Base-by-base conservation (phyloP, 2,888 invertebrate genomes). In the Drosophila pullipes region DNA sequence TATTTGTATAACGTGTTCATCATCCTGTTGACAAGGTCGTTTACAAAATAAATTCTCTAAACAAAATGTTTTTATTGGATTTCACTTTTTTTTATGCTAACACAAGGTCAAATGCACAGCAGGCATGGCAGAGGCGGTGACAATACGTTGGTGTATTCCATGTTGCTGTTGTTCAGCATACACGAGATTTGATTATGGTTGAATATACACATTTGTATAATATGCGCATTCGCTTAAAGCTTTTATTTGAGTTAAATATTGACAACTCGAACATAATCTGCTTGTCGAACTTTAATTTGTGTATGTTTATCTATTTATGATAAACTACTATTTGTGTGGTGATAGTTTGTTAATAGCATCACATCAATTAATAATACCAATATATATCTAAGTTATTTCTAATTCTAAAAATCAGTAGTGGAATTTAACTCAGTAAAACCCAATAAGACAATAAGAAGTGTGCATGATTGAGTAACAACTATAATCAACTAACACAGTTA, bases 21-120 rank as follows among this genome's bases (percentile, higher is more conserved):
- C 85, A 85, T 85, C 68, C 83, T 85, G 87, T 87, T 85, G 87
- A 85, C 85, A 85, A 85, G 87, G 85, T 85, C 83, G 75, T 77
- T 87, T 87, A 87, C 81, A 77, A 81, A 74, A 85, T 77, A 85
- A 79, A 84, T 85, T 76, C 74, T 82, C 86, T 77, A 83, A 85
- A 74, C 83, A 79, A 84, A 84, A 84, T 84, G 83, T 83, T 85
- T 83, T 83, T 71, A 80, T 80, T 74, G 79, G 76, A 69, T 78
- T 85, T 79, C 74, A 81, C 73, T 74, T 84, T 86, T 83, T 84
- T 86, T 83, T 82, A 78, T 78, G 61, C 61, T 50, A 61, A 57
- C 31, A 35, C 59, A 76, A 74, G 78, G 81, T 70, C 75, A 74
- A 60, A 31, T 30, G 49, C 44, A 10, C 49, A 39, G 28, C 33